Percentiles rank a stretch among this genome's conserved stretches.
phyloP scores from a whole-genome alignment of 2,113 vertebrate species.

The Heloderma charlesbogerti region DNA sequence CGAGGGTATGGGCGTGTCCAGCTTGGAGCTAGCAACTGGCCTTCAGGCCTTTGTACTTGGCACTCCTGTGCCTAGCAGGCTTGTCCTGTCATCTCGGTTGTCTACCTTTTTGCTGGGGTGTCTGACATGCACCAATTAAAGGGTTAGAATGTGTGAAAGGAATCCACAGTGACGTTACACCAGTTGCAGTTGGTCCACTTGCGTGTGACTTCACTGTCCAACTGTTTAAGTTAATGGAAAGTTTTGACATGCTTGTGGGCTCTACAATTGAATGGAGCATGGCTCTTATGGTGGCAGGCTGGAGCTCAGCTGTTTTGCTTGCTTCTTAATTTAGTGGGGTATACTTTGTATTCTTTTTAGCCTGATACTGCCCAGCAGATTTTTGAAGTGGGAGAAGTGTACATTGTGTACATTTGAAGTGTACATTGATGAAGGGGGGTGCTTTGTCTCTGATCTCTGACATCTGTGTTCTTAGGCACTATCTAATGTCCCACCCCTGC shows the following conservation, averaged over 20 bases:
- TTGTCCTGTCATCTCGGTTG: background rate
- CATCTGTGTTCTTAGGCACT: constrained; percentile 81
- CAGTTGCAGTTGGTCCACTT: too few species aligned
- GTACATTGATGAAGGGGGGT: background rate
- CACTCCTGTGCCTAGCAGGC: background rate
- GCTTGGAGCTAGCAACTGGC: too few species aligned
- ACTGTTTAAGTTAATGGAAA: too few species aligned
- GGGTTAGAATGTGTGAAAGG: too few species aligned
- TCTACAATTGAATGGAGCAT: background rate
- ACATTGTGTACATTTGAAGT: background rate
- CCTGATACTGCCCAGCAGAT: background rate
- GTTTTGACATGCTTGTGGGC: background rate
- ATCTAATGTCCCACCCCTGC: constrained; percentile 93
- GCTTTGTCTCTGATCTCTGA: background rate
- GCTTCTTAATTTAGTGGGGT: background rate
- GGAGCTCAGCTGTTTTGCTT: background rate
- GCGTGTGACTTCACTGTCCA: too few species aligned
- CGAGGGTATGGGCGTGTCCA: too few species aligned
- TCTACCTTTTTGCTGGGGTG: too few species aligned
- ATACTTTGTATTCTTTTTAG: background rate
- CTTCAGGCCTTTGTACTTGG: too few species aligned
- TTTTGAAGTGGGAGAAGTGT: background rate
- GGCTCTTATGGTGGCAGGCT: background rate
- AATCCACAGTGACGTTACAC: too few species aligned
- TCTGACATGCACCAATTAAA: too few species aligned